phyloP scores from a whole-genome alignment of 2,113 vertebrate genomes.

The Albula goreensis region DNA sequence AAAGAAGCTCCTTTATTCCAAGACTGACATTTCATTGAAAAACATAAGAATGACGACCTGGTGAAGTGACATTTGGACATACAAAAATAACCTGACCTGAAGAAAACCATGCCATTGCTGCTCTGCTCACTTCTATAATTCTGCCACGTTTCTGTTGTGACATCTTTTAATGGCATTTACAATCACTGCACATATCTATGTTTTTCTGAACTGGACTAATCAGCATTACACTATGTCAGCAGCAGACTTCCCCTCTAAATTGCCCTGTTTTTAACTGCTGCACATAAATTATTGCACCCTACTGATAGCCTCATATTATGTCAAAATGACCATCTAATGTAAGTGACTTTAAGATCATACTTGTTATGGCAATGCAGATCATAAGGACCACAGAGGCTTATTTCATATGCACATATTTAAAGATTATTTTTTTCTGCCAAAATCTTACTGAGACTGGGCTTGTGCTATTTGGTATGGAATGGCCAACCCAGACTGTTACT shows the following conservation, averaged over 20 bases:
- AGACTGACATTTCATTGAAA: too few relatives aligned
- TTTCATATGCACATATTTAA: neutral
- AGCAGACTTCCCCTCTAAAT: neutral
- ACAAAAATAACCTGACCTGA: neutral
- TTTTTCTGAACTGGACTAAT: neutral
- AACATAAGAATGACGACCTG: too few relatives aligned
- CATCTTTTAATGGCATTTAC: neutral
- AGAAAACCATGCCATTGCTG: neutral
- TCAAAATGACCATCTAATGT: neutral
- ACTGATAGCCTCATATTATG: neutral
- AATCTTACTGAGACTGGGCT: neutral
- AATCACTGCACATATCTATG: neutral
- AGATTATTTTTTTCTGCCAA: neutral
- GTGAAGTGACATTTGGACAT: neutral
- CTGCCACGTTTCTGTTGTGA: neutral
- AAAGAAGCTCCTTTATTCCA: too few relatives aligned
- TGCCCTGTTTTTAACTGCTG: neutral
- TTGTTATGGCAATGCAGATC: neutral
- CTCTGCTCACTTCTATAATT: neutral
- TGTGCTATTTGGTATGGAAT: too few relatives aligned
- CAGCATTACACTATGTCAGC: neutral
- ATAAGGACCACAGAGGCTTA: neutral
- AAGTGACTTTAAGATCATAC: neutral
- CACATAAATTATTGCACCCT: neutral
- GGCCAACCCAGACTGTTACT: neutral